phyloP scores from a whole-genome alignment of 2,888 invertebrate genomes.

The Camptogramma bilineatum region DNA sequence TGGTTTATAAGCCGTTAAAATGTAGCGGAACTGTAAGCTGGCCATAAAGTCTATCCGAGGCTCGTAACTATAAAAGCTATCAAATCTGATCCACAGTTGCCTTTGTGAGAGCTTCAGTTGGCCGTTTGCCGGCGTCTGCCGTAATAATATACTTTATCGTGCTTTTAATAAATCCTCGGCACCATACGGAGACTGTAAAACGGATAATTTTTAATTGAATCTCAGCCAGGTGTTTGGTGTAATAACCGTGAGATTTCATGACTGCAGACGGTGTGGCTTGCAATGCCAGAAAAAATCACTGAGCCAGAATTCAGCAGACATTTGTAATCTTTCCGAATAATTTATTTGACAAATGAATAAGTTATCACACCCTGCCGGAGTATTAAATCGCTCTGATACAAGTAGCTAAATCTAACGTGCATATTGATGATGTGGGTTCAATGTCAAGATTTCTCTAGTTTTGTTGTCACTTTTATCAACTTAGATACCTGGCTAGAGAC shows the following conservation, averaged over 20 bases:
- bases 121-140: slow-evolving; percentile 58
- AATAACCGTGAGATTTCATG: slow-evolving; percentile 64
- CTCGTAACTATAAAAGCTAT: slow-evolving; percentile 74
- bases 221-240: slow-evolving; percentile 67
- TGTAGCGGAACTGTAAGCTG: slow-evolving; percentile 53
- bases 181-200: slow-evolving; percentile 65
- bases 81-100: slow-evolving; percentile 72
- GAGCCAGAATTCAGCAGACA: slow-evolving; percentile 20
- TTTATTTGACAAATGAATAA: slow-evolving; percentile 46
- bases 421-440: neutral
- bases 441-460: neutral
- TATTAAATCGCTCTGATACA: neutral
- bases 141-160: slow-evolving; percentile 71
- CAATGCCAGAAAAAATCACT: slow-evolving; percentile 41
- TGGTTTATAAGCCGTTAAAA: slow-evolving; percentile 56
- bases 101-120: slow-evolving; percentile 68
- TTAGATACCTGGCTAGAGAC: no score
- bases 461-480: neutral
- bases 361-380: slow-evolving; percentile 42
- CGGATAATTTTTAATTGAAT: slow-evolving; percentile 74
- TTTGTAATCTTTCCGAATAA: slow-evolving; percentile 14
- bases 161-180: slow-evolving; percentile 68
- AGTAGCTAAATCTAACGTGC: neutral
- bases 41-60: slow-evolving; percentile 68
- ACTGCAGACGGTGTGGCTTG: slow-evolving; percentile 47